A percentile compares a stretch with the other conserved stretches of the same genome.
Conservation (phyloP, 2,797 vertebrate genomes). For the Darevskia nairensis region DNA sequence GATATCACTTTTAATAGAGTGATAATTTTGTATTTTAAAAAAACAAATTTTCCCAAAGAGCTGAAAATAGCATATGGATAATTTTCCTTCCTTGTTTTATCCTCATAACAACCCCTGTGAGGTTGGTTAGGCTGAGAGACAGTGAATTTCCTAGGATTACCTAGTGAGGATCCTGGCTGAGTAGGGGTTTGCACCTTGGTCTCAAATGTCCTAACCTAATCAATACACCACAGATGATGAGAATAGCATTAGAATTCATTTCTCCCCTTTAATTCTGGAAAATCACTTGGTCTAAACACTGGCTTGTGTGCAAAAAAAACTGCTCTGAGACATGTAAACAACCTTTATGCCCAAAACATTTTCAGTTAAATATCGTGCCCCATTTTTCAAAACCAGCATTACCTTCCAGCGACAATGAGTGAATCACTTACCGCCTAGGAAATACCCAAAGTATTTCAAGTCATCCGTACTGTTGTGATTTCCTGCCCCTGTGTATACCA, state of each 20-base stretch:
- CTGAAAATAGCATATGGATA: too few relatives aligned
- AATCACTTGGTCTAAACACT: constrained; percentile 47
- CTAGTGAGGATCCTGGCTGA: too few relatives aligned
- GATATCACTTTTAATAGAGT: not conserved
- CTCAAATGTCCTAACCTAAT: too few relatives aligned
- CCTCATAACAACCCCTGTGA: too few relatives aligned
- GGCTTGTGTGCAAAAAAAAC: constrained; percentile 31
- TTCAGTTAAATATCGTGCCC: constrained; percentile 69
- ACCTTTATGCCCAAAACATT: constrained; percentile 57
- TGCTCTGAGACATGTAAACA: constrained; percentile 69
- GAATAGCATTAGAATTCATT: too few relatives aligned
- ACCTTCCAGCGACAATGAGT: constrained; percentile 69
- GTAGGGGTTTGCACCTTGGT: too few relatives aligned
- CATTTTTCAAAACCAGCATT: constrained; percentile 73
- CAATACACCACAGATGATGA: too few relatives aligned
- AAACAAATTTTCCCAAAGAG: too few relatives aligned
- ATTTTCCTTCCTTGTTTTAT: too few relatives aligned
- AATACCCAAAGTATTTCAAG: constrained; percentile 72
- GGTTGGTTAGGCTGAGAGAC: too few relatives aligned
- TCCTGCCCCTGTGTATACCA: constrained; percentile 47
- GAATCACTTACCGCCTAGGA: constrained; percentile 62
- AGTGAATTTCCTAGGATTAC: too few relatives aligned
- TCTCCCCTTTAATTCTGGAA: constrained; percentile 53
- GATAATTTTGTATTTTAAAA: not conserved
- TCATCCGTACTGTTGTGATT: constrained; percentile 67